These are phyloP conservation scores for Camponotus fellah DNA, from an alignment of 2,888 invertebrate species.

Conservation along the genomic window DNA sequence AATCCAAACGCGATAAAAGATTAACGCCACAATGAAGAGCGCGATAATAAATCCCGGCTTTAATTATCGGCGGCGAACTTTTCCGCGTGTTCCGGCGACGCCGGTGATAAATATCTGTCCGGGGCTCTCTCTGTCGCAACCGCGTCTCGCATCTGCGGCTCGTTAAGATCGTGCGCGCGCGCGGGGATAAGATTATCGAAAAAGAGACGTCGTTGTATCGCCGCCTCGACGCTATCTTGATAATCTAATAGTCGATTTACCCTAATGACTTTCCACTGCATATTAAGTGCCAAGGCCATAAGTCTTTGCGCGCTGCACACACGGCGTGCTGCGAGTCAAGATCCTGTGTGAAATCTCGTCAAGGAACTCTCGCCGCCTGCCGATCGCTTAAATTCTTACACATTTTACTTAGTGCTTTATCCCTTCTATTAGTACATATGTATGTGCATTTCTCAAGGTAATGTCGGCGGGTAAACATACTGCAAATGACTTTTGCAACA, in stretches of 20 bases:
- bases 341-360: constrained; percentile 47
- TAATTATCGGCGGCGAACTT: constrained; percentile 55
- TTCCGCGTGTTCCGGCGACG: constrained; percentile 51
- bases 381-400: constrained; percentile 49
- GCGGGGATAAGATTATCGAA: constrained; percentile 53
- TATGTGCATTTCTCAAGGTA: not conserved
- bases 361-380: constrained; percentile 28
- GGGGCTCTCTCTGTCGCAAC: constrained; percentile 47
- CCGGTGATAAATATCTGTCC: constrained; percentile 55
- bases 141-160: constrained; percentile 52
- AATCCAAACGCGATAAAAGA: constrained; percentile 50
- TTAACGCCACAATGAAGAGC: constrained; percentile 54
- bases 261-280: constrained; percentile 51
- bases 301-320: constrained; percentile 39
- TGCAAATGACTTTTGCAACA: constrained; percentile 31
- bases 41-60: constrained; percentile 54
- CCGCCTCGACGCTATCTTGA: constrained; percentile 56
- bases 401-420: constrained; percentile 39
- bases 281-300: constrained; percentile 56
- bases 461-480: not conserved
- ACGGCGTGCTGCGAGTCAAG: constrained; percentile 20
- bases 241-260: constrained; percentile 62
- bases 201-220: constrained; percentile 52
- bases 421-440: not conserved
- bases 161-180: constrained; percentile 35